phyloP scores from a whole-genome alignment of 1,140 invertebrate genomes.

The Drosophila nigromelanica region DNA sequence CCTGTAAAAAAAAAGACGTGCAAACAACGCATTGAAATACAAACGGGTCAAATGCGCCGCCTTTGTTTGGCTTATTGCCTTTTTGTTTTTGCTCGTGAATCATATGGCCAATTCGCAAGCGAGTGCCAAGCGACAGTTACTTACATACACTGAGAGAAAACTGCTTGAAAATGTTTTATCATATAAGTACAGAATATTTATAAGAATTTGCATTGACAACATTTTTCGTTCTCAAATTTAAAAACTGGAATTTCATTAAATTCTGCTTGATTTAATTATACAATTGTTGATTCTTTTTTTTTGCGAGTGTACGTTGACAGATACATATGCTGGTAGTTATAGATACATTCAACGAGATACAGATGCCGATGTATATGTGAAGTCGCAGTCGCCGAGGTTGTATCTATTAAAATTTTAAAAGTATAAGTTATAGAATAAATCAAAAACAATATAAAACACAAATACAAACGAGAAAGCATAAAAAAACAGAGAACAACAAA shows the following conservation, averaged over 20 bases:
- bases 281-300: too few relatives aligned
- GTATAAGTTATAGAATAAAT: constrained; percentile 5
- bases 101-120: constrained; percentile 7
- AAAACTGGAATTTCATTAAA: too few relatives aligned
- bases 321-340: neutral
- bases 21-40: constrained; percentile 19
- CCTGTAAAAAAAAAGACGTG: constrained; percentile 17
- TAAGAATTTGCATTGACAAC: too few relatives aligned
- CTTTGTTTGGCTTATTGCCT: constrained; percentile 53
- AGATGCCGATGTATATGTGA: too few relatives aligned
- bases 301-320: neutral
- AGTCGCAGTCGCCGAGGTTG: constrained; percentile 45
- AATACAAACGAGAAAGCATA: neutral
- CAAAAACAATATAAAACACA: neutral
- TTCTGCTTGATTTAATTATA: too few relatives aligned
- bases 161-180: too few relatives aligned
- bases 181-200: too few relatives aligned
- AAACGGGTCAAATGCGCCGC: constrained; percentile 57
- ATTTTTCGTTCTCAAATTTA: too few relatives aligned
- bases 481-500: neutral
- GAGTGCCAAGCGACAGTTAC: too few relatives aligned
- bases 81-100: constrained; percentile 24
- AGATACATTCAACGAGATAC: constrained; percentile 3
- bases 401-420: constrained; percentile 53
- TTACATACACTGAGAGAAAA: too few relatives aligned